Evolutionary conservation across 2,797 vertebrate genomes (phyloP), one percentile per base, ranked within the genome.

Genomic region (Pitangus sulphuratus): DNA sequence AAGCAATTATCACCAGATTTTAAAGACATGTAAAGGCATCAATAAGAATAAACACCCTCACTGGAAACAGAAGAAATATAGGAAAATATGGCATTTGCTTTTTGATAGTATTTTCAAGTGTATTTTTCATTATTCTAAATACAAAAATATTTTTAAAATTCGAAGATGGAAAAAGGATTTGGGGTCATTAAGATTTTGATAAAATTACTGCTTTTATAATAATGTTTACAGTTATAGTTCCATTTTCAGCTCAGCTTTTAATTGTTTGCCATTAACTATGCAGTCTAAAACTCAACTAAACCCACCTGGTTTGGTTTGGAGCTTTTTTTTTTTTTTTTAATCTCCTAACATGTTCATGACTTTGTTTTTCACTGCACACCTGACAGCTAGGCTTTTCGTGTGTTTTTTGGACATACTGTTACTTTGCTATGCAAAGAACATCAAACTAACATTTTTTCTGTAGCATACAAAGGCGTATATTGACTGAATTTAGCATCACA

Each of bases 401-500:
- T 3, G 0, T 8, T 40, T 57, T 76, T 44, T 53, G 25, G 37
- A 39, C 4, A 8, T 4, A 13, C 8, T 45, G 69, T 81, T 51
- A 78, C 21, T 53, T 87, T 76, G 14, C 11, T 87, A 5, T 28
- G n/a, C 47, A 74, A 79, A 33, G 28, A 74, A 31, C 6, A 3
- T 76, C 48, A 87, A 82, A 50, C 6, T 60, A 40, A 44, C 1
- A 1, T 8, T 72, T 24, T 12, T 16, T 65, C 39, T 66, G 22
- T 0, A 0, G 18, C 15, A 21, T 31, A n/a, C 3, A 33, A 9
- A 31, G 56, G 13, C 47, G 40, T 31, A 26, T 28, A 71, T 45
- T 39, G 53, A 72, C 19, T 62, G n/a, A 76, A 25, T 62, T 76
- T n/a, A 82, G 15, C 62, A 37, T 21, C n/a, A 8, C 3, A 35